Conservation (phyloP, 1,140 invertebrate genomes). For the Bombus sibiricus region DNA sequence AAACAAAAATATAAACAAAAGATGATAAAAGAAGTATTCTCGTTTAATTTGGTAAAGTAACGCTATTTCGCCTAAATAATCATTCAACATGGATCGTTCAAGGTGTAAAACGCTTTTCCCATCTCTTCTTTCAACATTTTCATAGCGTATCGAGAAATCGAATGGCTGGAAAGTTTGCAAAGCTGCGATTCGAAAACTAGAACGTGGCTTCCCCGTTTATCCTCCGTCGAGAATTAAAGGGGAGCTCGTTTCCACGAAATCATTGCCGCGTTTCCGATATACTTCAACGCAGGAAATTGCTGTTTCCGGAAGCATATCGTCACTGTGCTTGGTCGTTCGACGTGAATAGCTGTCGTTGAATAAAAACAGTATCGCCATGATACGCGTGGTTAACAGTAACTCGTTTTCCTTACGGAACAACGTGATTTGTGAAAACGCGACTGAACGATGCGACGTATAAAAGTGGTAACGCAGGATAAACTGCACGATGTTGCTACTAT, state of each 20-base stretch:
- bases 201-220: not conserved
- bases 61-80: not conserved
- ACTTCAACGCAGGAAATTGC: not conserved
- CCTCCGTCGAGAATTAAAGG: not conserved
- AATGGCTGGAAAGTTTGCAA: not conserved
- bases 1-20: too few relatives aligned
- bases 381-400: not conserved
- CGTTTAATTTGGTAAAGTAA: too few relatives aligned
- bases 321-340: not conserved
- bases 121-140: not conserved
- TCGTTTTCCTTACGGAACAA: not conserved
- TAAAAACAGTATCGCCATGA: not conserved
- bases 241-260: not conserved
- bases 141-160: not conserved
- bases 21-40: too few relatives aligned
- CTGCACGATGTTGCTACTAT: not conserved
- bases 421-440: not conserved
- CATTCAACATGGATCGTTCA: not conserved
- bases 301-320: not conserved
- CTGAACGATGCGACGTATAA: not conserved
- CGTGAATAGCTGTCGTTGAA: not conserved
- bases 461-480: not conserved
- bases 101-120: not conserved
- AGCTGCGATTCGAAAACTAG: not conserved
- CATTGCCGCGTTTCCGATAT: not conserved